phyloP scores from a whole-genome alignment of 2,113 vertebrate genomes.

The Anolis carolinensis region DNA sequence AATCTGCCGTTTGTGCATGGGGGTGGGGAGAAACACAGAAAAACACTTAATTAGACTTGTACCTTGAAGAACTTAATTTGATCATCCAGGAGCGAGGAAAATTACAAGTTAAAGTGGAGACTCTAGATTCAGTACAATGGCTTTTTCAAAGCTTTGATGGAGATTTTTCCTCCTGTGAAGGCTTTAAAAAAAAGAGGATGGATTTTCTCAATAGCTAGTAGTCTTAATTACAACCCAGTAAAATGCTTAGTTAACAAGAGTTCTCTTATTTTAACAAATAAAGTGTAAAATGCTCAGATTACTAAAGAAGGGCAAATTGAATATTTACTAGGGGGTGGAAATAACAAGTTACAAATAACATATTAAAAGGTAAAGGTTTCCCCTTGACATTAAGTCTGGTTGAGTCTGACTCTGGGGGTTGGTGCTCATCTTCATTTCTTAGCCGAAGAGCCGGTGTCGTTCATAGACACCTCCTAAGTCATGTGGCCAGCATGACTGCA shows the following conservation, averaged over 20 bases:
- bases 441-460: too few relatives aligned
- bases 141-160: constrained; percentile 61
- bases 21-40: constrained; percentile 26
- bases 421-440: too few relatives aligned
- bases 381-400: not conserved
- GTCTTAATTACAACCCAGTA: not conserved
- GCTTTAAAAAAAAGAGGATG: accelerated
- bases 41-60: constrained; percentile 64
- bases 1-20: constrained; percentile 67
- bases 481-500: too few relatives aligned
- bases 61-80: constrained; percentile 66
- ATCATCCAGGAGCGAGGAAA: constrained; percentile 52
- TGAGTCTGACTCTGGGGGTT: too few relatives aligned
- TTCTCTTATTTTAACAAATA: not conserved
- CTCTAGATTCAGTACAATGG: constrained; percentile 50
- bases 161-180: constrained; percentile 41
- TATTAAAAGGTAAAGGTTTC: not conserved
- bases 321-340: not conserved
- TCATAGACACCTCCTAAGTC: too few relatives aligned
- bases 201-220: not conserved
- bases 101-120: constrained; percentile 64
- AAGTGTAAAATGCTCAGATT: not conserved
- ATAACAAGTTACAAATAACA: not conserved
- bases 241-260: not conserved
- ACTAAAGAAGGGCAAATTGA: not conserved